These are phyloP conservation scores for Dexiosoma caninum DNA, from an alignment of 2,888 invertebrate genomes.

Conservation along the genomic window DNA sequence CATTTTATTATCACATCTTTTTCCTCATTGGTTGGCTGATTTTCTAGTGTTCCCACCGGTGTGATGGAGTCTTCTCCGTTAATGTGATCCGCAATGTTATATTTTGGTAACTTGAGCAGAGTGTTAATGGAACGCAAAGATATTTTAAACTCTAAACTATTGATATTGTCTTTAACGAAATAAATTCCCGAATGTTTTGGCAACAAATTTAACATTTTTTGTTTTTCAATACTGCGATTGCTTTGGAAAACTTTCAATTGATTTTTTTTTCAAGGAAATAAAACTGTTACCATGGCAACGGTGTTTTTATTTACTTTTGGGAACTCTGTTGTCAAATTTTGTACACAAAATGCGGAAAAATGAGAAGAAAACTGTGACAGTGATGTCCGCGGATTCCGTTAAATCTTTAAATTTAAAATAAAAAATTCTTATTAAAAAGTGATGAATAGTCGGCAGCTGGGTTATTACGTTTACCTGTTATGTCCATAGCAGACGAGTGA, in stretches of 20 bases:
- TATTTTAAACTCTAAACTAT: slow-evolving; percentile 69
- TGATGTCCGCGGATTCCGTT: no score
- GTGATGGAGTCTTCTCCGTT: not conserved
- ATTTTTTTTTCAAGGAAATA: not conserved
- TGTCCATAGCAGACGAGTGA: no score
- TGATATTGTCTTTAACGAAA: slow-evolving; percentile 71
- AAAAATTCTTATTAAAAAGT: no score
- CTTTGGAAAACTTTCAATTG: not conserved
- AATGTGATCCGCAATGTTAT: slow-evolving; percentile 65
- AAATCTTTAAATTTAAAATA: no score
- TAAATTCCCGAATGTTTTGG: slow-evolving; percentile 74
- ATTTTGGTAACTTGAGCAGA: slow-evolving; percentile 74
- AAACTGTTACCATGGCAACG: slow-evolving; percentile 40
- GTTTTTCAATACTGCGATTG: no score
- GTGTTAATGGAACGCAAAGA: slow-evolving; percentile 72
- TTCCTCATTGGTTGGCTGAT: slow-evolving; percentile 53
- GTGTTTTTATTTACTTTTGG: not conserved
- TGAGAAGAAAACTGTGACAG: no score
- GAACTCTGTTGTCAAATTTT: no score
- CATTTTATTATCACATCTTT: slow-evolving; percentile 79
- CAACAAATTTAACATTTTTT: slow-evolving; percentile 66
- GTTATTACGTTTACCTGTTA: no score
- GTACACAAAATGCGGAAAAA: no score
- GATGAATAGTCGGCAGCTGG: no score
- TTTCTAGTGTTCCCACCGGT: not conserved